A percentile compares a stretch with the other conserved stretches of the same genome.
phyloP scores from a whole-genome alignment of 2,113 vertebrate genomes.

The Gnathonemus longibarbis region DNA sequence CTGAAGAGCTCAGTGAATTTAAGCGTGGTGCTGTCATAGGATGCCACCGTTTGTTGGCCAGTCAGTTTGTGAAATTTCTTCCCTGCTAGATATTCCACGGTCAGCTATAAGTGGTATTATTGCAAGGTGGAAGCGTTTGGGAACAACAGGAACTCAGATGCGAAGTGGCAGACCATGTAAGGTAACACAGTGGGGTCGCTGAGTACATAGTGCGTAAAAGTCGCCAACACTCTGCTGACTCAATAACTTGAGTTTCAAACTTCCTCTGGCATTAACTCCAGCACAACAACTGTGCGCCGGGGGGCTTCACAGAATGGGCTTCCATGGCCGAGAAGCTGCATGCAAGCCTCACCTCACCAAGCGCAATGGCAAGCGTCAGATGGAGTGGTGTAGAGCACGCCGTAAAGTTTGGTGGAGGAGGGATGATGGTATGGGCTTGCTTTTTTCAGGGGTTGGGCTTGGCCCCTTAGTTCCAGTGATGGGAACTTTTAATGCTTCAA shows the following conservation, averaged over 20 bases:
- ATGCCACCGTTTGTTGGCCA: background rate
- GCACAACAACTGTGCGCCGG: background rate
- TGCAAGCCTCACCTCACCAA: background rate
- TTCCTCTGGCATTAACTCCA: background rate
- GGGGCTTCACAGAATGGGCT: background rate
- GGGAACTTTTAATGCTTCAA: background rate
- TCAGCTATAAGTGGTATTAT: background rate
- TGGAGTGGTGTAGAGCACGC: background rate
- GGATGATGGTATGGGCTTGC: background rate
- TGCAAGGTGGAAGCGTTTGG: background rate
- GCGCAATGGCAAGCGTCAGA: background rate
- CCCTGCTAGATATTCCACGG: background rate
- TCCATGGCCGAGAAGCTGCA: background rate
- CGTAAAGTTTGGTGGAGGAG: background rate
- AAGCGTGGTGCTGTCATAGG: background rate
- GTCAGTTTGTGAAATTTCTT: background rate
- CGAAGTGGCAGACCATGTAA: background rate
- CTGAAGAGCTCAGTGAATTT: background rate
- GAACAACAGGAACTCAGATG: background rate
- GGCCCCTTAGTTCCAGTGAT: background rate
- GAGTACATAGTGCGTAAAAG: background rate
- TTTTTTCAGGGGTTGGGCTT: background rate
- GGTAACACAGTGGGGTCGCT: background rate
- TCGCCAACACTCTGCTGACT: background rate
- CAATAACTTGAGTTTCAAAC: background rate